Evolutionary conservation across 1,140 invertebrate genomes (phyloP), one percentile per base, ranked within the genome.

Genomic region (Apis dorsata): DNA sequence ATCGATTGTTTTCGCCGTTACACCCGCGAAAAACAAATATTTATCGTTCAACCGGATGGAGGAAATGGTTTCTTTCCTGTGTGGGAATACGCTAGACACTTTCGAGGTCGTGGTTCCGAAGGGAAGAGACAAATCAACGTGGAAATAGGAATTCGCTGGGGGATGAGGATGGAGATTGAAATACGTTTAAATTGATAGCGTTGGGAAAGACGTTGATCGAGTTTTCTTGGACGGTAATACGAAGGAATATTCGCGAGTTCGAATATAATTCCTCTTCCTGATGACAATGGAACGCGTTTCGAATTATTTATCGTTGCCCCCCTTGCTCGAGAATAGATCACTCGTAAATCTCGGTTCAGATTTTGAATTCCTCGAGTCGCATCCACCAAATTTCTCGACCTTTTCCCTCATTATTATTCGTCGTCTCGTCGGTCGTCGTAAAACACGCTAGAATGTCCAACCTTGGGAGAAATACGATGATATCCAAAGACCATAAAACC

Each of bases 21-120:
- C 62, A n/a, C 8, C 49, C 63, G 15, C 73, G 44, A 81, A 69
- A 81, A 77, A 81, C 80, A 81, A 81, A 81, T 77, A 81, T 77
- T 77, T 76, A 69, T 77, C 24, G 24, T 24, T 9, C 34, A 10
- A 5, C 10, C 13, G 2, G 19, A 9, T 4, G 44, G 51, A 57
- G 34, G 34, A 68, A 59, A 66, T 7, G 53, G 53, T 51, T 81
- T 28, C 49, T 62, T 34, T 24, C 34, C 17, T 11, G 13, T 51
- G 51, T 11, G 1, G 15, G 28, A 17, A 55, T 21, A n/a, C 49
- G 19, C 49, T 49, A 34, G 62, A 44, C 28, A 65, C 74, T 53
- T 21, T 70, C 55, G 74, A 21, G 15, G 19, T 9, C 49, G 24
- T 49, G 7, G 21, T 24, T 13, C 53, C 66, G 65, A 59, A 69